Evolutionary conservation across 1,140 invertebrate species (phyloP).

Genomic region (Pygmarrhopalites habei): DNA sequence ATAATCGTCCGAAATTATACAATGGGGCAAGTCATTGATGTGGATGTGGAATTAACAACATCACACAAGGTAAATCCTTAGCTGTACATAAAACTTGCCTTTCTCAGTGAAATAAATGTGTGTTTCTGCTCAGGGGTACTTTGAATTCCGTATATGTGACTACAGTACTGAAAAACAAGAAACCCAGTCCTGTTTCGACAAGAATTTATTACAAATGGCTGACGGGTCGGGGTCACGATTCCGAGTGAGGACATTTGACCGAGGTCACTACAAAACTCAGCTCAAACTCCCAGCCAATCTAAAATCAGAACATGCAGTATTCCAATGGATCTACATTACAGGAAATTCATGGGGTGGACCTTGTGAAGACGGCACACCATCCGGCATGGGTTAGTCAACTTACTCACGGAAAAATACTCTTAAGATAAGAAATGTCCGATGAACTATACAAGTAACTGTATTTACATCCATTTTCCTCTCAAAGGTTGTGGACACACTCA

Average conservation of each 20-base stretch:
- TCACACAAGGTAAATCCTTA: slow-evolving; percentile 7
- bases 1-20: slow-evolving; percentile 45
- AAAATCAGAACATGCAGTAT: neutral
- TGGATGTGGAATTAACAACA: slow-evolving; percentile 21
- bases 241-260: slow-evolving; percentile 29
- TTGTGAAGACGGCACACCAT: slow-evolving; percentile 17
- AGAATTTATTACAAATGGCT: slow-evolving; percentile 45
- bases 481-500: too few relatives aligned
- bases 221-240: slow-evolving; percentile 45
- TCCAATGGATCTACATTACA: neutral
- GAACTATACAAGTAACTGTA: too few relatives aligned
- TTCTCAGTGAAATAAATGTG: neutral
- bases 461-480: too few relatives aligned
- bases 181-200: slow-evolving; percentile 66
- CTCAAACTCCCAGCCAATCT: slow-evolving; percentile 37
- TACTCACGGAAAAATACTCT: too few relatives aligned
- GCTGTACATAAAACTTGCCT: neutral
- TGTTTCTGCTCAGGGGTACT: slow-evolving; percentile 55
- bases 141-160: slow-evolving; percentile 77
- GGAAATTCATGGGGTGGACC: slow-evolving; percentile 8
- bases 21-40: slow-evolving; percentile 40
- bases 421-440: too few relatives aligned
- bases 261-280: slow-evolving; percentile 39
- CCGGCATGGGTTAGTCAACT: neutral
- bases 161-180: slow-evolving; percentile 46